Conservation (phyloP, 35 echinoderm and acorn worm species). For the Apostichopus californicus region DNA sequence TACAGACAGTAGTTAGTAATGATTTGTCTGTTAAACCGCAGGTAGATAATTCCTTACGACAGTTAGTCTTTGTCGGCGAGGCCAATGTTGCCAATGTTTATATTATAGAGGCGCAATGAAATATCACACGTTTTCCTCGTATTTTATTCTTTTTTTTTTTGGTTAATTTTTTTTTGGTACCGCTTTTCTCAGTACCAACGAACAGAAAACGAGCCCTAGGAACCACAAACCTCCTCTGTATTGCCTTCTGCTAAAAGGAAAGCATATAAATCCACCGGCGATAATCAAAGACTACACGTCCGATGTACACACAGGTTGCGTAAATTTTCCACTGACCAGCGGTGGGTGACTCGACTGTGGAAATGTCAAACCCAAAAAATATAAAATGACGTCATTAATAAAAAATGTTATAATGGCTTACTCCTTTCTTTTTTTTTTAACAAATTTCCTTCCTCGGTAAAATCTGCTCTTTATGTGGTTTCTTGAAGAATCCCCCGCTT, state of each 20-base stretch:
- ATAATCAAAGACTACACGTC: not conserved
- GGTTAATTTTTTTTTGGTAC: too few relatives aligned
- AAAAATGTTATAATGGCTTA: not conserved
- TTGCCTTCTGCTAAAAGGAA: not conserved
- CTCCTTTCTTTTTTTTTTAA: not conserved
- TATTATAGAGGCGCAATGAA: not conserved
- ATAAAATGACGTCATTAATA: not conserved
- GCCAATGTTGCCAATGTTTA: not conserved
- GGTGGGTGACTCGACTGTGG: too few relatives aligned
- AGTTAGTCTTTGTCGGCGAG: conserved; percentile 5
- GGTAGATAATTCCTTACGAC: not conserved
- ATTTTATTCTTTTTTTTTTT: too few relatives aligned
- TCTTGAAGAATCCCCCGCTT: not conserved
- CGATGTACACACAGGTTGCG: not conserved
- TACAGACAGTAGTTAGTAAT: too few relatives aligned
- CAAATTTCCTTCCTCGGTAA: not conserved
- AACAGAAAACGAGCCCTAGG: too few relatives aligned
- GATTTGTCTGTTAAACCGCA: not conserved
- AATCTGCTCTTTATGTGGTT: not conserved
- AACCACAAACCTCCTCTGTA: too few relatives aligned
- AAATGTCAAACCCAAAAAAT: not conserved
- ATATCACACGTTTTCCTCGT: not conserved
- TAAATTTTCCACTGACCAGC: not conserved
- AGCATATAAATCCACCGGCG: not conserved
- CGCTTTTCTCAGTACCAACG: too few relatives aligned